phyloP scores from a whole-genome alignment of 2,113 vertebrate species.

The Vulpes ferrilata region DNA sequence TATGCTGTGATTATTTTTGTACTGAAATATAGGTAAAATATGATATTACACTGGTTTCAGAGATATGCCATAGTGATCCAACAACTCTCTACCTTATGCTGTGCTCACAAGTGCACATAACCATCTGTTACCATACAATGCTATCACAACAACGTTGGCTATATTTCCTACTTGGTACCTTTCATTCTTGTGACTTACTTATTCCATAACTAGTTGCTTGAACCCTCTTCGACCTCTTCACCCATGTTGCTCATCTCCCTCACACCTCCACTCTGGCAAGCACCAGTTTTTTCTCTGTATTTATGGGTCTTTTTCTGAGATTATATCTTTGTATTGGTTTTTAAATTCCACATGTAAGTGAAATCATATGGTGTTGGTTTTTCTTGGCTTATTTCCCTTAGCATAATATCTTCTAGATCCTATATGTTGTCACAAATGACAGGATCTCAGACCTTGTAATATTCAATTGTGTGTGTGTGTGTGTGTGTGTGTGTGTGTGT shows the following conservation, averaged over 20 bases:
- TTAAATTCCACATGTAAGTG: neutral
- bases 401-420: neutral
- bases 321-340: neutral
- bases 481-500: too few species aligned
- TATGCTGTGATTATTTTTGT: neutral
- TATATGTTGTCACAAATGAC: neutral
- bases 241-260: neutral
- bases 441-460: neutral
- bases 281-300: neutral
- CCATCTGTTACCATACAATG: neutral
- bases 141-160: neutral
- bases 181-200: neutral
- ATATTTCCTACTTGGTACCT: neutral
- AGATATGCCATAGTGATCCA: neutral
- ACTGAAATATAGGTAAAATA: neutral
- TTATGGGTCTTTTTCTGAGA: neutral
- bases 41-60: neutral
- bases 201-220: neutral
- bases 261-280: neutral
- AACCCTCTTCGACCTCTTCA: neutral
- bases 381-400: neutral
- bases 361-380: neutral
- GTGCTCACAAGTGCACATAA: neutral
- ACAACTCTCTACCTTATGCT: neutral
- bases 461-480: neutral